Conservation (phyloP, 2,797 vertebrate genomes). For the Tenualosa ilisha region DNA sequence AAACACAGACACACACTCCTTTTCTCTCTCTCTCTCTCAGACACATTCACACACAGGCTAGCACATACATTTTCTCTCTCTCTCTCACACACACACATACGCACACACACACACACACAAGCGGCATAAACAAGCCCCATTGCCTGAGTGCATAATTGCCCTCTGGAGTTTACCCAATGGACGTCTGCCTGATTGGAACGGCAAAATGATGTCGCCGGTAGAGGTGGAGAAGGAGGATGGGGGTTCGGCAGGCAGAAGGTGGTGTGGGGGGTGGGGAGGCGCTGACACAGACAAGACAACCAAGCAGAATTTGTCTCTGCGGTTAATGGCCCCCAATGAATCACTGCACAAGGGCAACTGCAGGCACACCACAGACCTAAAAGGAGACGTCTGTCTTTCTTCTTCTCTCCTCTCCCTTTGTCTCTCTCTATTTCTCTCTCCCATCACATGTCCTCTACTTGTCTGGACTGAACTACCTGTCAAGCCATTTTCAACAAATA, state of each 20-base stretch:
- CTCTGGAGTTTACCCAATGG: conserved; percentile 9
- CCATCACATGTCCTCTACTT: neutral
- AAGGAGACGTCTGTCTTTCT: neutral
- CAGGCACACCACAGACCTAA: neutral
- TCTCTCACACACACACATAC: neutral
- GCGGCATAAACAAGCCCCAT: neutral
- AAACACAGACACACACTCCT: neutral
- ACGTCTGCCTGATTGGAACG: neutral
- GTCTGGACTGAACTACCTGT: neutral
- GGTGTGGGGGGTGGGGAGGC: neutral
- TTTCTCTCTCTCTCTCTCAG: neutral
- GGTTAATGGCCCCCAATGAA: neutral
- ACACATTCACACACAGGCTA: neutral
- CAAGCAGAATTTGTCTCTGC: neutral
- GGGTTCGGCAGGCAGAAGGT: neutral
- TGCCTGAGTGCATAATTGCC: conserved; percentile 1
- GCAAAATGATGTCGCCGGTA: neutral
- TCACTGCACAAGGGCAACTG: neutral
- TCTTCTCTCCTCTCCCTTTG: neutral
- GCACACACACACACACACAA: neutral
- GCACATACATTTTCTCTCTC: neutral
- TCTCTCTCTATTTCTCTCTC: neutral
- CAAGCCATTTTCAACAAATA: neutral
- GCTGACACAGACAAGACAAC: neutral
- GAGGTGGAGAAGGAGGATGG: neutral